A percentile compares a stretch with the other conserved stretches of the same genome.
phyloP scores from a whole-genome alignment of 2,113 vertebrate species.

The Trinectes maculatus region DNA sequence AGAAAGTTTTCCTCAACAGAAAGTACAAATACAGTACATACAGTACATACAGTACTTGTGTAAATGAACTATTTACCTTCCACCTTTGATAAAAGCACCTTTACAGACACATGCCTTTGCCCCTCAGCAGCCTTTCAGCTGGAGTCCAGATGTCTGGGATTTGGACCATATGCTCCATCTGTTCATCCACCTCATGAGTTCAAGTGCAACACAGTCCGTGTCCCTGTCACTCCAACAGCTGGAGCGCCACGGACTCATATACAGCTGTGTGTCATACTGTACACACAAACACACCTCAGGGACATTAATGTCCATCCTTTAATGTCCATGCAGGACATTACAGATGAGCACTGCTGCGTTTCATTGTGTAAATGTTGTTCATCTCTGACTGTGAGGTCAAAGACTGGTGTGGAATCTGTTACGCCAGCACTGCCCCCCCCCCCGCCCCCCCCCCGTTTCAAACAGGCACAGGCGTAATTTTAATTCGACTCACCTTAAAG shows the following conservation, averaged over 20 bases:
- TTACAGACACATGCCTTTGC: too few relatives aligned
- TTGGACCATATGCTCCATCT: conserved; percentile 44
- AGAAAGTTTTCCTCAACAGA: too few relatives aligned
- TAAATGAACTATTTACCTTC: background rate
- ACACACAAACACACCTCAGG: conserved; percentile 8
- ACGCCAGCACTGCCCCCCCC: conserved; percentile 1
- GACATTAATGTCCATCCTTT: too few relatives aligned
- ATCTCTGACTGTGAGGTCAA: background rate
- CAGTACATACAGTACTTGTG: background rate
- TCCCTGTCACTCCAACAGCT: conserved; percentile 41
- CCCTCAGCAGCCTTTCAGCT: background rate
- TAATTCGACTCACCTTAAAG: conserved; percentile 63
- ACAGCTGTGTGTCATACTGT: conserved; percentile 10
- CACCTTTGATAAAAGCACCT: background rate
- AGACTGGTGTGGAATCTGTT: conserved; percentile 10
- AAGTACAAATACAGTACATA: background rate
- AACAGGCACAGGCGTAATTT: conserved; percentile 50
- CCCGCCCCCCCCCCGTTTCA: conserved; percentile 11
- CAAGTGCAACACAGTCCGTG: conserved; percentile 23
- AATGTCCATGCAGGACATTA: background rate
- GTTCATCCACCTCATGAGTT: conserved; percentile 45
- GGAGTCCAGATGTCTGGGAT: conserved; percentile 49
- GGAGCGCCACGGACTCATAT: background rate
- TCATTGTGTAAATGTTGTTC: background rate
- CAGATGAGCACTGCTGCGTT: background rate